Percentiles rank a stretch among this genome's conserved stretches.
phyloP scores from a whole-genome alignment of 2,888 invertebrate genomes.

The Drosophila borborema region DNA sequence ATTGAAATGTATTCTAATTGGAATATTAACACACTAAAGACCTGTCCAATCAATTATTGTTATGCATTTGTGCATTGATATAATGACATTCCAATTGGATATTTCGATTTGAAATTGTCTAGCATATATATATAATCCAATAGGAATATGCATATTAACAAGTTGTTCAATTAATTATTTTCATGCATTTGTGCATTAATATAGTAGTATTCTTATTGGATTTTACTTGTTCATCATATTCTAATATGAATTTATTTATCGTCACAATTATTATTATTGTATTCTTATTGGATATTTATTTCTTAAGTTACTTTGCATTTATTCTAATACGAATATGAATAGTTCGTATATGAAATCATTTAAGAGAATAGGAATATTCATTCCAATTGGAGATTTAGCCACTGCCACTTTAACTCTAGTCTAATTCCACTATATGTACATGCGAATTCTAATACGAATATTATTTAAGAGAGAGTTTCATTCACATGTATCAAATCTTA shows the following conservation, averaged over 20 bases:
- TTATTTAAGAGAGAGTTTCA: background rate
- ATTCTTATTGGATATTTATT: background rate
- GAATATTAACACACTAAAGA: background rate
- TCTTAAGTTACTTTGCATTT: background rate
- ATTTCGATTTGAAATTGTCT: background rate
- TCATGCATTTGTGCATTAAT: background rate
- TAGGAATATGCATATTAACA: background rate
- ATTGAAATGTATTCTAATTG: background rate
- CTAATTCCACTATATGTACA: too few relatives aligned
- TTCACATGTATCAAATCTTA: background rate
- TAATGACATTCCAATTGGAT: background rate
- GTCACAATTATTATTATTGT: too few relatives aligned
- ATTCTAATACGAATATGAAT: background rate
- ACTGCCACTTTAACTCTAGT: too few relatives aligned
- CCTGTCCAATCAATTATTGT: background rate
- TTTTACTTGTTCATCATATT: too few relatives aligned
- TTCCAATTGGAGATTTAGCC: too few relatives aligned
- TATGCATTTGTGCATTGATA: background rate
- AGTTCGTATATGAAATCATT: background rate
- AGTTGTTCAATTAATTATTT: background rate
- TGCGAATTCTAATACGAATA: background rate
- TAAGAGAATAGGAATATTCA: too few relatives aligned
- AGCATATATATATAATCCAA: background rate
- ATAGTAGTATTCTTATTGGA: background rate
- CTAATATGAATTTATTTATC: too few relatives aligned